phyloP scores from a whole-genome alignment of 2,888 invertebrate species.

The Eupithecia pulchellata region DNA sequence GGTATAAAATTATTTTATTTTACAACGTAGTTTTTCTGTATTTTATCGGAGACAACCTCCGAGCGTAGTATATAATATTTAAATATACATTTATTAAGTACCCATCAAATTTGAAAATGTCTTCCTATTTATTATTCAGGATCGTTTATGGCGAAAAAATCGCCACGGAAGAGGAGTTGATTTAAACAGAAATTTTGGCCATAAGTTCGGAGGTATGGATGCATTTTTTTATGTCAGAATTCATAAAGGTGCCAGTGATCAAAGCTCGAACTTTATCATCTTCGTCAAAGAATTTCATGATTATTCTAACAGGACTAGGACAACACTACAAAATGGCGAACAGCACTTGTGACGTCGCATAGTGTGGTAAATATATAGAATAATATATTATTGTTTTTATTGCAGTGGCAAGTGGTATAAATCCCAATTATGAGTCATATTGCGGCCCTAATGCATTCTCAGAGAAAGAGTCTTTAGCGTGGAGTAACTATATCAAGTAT shows the following conservation, averaged over 20 bases:
- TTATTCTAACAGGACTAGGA: no score
- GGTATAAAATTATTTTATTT: no score
- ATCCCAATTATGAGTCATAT: neutral
- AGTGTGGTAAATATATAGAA: neutral
- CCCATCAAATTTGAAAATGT: neutral
- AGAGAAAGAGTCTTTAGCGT: neutral
- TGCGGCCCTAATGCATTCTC: neutral
- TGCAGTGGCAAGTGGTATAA: neutral
- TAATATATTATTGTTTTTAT: neutral
- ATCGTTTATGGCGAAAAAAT: conserved; percentile 6
- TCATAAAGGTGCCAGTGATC: neutral
- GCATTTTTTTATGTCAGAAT: neutral
- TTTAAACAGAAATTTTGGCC: conserved; percentile 87
- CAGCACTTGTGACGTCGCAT: no score
- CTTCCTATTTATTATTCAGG: neutral
- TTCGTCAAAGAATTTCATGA: neutral
- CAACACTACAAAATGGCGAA: no score
- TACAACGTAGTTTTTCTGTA: neutral
- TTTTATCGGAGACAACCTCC: neutral
- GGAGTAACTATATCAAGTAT: neutral
- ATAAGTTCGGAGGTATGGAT: conserved; percentile 80
- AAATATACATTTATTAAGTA: neutral
- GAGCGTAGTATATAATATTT: neutral
- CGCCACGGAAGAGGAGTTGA: conserved; percentile 81
- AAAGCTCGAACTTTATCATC: neutral